Evolutionary conservation across 1,140 invertebrate genomes (phyloP).

Genomic region (Hermatobates lingyangjiaoensis): DNA sequence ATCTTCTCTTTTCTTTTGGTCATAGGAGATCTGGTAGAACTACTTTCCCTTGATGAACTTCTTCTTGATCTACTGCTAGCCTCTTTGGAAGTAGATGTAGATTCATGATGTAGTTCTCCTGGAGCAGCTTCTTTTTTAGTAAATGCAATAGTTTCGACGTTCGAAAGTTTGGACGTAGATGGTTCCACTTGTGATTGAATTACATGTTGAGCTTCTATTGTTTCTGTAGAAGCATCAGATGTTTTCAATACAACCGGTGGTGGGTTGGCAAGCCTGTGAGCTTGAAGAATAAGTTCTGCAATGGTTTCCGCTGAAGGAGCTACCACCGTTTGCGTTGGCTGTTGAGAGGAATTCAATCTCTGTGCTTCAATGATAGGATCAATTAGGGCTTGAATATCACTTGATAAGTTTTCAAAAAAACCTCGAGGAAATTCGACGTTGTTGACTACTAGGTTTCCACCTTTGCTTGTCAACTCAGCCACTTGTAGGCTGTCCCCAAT

Average conservation of each 20-base stretch:
- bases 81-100: neutral
- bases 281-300: neutral
- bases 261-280: neutral
- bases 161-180: too few relatives aligned
- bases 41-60: neutral
- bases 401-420: conserved; percentile 16
- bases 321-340: conserved; percentile 5
- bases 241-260: neutral
- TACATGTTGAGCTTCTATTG: conserved; percentile 1
- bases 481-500: conserved; percentile 47
- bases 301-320: conserved; percentile 1
- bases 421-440: conserved; percentile 37
- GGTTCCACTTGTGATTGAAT: neutral
- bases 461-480: conserved; percentile 40
- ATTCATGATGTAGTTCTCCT: too few relatives aligned
- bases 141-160: too few relatives aligned
- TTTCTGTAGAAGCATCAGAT: conserved; percentile 1
- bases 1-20: neutral
- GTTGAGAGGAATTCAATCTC: conserved; percentile 8
- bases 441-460: conserved; percentile 38
- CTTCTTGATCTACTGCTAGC: neutral
- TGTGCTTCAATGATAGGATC: neutral
- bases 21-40: neutral
- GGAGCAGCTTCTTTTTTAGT: too few relatives aligned
- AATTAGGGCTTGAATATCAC: conserved; percentile 17